Conservation (phyloP, 2,113 vertebrate species). For the Pterocles burchelli region DNA sequence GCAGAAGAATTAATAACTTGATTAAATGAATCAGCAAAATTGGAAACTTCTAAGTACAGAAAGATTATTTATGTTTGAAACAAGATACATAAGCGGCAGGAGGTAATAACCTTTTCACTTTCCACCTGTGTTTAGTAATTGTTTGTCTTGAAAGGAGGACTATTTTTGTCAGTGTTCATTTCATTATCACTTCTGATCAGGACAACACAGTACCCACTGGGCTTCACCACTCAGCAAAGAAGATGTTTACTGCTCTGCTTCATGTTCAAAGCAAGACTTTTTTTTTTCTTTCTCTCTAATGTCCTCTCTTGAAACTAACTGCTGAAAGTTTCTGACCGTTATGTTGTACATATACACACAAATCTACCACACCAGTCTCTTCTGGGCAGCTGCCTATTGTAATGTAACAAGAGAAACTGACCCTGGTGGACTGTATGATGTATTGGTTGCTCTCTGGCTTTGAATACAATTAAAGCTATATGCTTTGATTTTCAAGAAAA, state of each 20-base stretch:
- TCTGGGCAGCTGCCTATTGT: not conserved
- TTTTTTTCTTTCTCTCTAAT: not conserved
- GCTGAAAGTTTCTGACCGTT: not conserved
- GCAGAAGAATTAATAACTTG: not conserved
- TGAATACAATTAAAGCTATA: not conserved
- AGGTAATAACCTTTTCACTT: not conserved
- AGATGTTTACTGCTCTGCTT: not conserved
- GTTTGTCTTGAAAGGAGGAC: not conserved
- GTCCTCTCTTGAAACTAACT: not conserved
- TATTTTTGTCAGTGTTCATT: not conserved
- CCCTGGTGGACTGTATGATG: not conserved
- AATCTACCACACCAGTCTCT: not conserved
- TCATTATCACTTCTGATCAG: not conserved
- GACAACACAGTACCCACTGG: not conserved
- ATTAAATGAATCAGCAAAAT: not conserved
- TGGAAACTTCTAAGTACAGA: not conserved
- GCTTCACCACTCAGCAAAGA: not conserved
- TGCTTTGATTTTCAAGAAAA: not conserved
- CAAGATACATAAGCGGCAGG: not conserved
- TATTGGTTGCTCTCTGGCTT: not conserved
- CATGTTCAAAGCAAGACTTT: not conserved
- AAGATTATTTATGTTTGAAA: not conserved
- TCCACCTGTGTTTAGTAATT: not conserved
- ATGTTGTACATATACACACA: not conserved
- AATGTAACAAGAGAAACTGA: not conserved